phyloP scores from a whole-genome alignment of 2,797 vertebrate species.

The Manis crassicaudata region DNA sequence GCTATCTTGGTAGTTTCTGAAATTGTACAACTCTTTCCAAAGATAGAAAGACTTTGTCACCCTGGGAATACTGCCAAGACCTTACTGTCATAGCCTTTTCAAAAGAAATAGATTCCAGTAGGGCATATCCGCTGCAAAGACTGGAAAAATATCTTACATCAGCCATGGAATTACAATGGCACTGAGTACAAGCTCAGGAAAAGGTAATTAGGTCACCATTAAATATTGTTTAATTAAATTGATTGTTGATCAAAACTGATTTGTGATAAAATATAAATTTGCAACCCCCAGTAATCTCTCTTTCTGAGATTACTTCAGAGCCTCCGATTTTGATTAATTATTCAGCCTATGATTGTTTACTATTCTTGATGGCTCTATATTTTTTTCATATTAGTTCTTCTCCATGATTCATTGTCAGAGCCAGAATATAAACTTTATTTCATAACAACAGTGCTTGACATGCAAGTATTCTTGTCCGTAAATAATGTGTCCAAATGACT shows the following conservation, averaged over 20 bases:
- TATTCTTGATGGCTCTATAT: background rate
- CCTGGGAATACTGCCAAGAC: slow-evolving; percentile 28
- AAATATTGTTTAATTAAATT: background rate
- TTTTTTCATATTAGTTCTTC: background rate
- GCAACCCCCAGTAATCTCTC: background rate
- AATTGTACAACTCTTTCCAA: slow-evolving; percentile 53
- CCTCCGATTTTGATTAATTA: background rate
- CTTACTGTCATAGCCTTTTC: slow-evolving; percentile 48
- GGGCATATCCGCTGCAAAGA: background rate
- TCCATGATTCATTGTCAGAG: background rate
- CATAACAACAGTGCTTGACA: background rate
- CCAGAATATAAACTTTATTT: background rate
- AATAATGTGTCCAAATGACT: background rate
- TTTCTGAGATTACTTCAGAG: background rate
- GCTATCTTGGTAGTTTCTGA: slow-evolving; percentile 35
- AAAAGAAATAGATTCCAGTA: slow-evolving; percentile 7
- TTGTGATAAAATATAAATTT: slow-evolving; percentile 39
- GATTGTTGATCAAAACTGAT: background rate
- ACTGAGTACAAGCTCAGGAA: background rate
- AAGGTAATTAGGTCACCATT: background rate
- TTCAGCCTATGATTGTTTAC: background rate
- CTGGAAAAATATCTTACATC: background rate
- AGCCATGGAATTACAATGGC: background rate
- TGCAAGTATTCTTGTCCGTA: background rate
- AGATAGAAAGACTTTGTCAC: slow-evolving; percentile 45